Conservation (phyloP, 2,888 invertebrate genomes). For the Chromoteleia sp. region DNA sequence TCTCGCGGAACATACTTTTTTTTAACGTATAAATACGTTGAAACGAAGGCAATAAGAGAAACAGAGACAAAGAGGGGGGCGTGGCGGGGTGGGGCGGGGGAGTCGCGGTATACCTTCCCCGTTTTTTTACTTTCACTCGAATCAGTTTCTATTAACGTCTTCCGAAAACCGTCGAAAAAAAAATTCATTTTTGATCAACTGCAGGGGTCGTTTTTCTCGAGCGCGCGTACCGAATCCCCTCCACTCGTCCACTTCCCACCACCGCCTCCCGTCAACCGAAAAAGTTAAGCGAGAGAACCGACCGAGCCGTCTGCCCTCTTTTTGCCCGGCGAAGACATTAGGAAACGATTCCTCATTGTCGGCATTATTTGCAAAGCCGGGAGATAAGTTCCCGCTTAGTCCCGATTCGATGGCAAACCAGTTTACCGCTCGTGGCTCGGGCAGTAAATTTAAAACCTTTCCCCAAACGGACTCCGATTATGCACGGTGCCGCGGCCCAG, state of each 20-base stretch:
- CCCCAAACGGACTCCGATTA: constrained; percentile 66
- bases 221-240: not conserved
- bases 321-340: constrained; percentile 45
- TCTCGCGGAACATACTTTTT: too few relatives aligned
- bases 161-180: not conserved
- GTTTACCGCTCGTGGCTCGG: constrained; percentile 64
- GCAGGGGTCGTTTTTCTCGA: not conserved
- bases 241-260: not conserved
- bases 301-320: constrained; percentile 3
- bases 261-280: not conserved
- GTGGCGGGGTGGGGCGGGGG: too few relatives aligned
- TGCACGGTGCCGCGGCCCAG: constrained; percentile 52
- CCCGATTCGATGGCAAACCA: constrained; percentile 64
- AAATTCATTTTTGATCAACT: constrained; percentile 20
- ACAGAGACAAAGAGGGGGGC: too few relatives aligned
- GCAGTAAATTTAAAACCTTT: constrained; percentile 62
- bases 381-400: constrained; percentile 56
- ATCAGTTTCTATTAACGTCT: constrained; percentile 9
- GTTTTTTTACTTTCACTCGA: not conserved
- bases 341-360: constrained; percentile 55
- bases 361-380: constrained; percentile 58
- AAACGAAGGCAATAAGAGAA: too few relatives aligned
- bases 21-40: too few relatives aligned
- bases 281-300: constrained; percentile 14
- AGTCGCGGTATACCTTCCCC: too few relatives aligned